Evolutionary conservation across 2,797 vertebrate genomes (phyloP).

Genomic region (Podargus strigoides): DNA sequence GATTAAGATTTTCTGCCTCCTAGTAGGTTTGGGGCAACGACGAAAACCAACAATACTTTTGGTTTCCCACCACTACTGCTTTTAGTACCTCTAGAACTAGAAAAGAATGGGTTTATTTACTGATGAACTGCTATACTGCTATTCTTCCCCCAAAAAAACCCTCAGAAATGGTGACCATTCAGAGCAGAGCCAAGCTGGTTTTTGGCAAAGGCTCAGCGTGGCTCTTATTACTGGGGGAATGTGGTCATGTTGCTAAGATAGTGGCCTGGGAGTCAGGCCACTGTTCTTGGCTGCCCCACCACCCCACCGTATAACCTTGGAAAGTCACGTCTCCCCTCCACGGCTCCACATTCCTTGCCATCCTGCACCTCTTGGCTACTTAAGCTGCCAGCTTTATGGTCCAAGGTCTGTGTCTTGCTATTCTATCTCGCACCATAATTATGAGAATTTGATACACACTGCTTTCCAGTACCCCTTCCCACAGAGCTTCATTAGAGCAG

Average conservation of each 20-base stretch:
- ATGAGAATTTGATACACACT: background rate
- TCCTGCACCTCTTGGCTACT: background rate
- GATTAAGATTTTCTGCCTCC: background rate
- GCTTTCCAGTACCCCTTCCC: constrained; percentile 1
- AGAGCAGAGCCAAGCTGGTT: background rate
- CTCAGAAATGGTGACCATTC: constrained; percentile 15
- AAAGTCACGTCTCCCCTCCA: constrained; percentile 20
- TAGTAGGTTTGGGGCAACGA: background rate
- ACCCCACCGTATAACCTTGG: background rate
- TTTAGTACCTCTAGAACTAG: background rate
- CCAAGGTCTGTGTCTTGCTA: constrained; percentile 4
- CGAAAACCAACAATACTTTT: background rate
- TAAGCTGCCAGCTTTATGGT: constrained; percentile 1
- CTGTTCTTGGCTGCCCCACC: background rate
- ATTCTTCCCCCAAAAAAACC: background rate
- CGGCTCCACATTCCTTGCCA: background rate
- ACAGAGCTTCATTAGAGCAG: background rate
- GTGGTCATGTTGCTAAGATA: constrained; percentile 1
- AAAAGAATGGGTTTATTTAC: constrained; percentile 1
- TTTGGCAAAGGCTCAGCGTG: background rate
- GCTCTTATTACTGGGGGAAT: background rate
- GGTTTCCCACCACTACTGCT: background rate
- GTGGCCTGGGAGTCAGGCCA: background rate
- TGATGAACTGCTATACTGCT: background rate
- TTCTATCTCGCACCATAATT: background rate